Evolutionary conservation across 2,888 invertebrate species (phyloP).

Genomic region (Flexamia atlantica): DNA sequence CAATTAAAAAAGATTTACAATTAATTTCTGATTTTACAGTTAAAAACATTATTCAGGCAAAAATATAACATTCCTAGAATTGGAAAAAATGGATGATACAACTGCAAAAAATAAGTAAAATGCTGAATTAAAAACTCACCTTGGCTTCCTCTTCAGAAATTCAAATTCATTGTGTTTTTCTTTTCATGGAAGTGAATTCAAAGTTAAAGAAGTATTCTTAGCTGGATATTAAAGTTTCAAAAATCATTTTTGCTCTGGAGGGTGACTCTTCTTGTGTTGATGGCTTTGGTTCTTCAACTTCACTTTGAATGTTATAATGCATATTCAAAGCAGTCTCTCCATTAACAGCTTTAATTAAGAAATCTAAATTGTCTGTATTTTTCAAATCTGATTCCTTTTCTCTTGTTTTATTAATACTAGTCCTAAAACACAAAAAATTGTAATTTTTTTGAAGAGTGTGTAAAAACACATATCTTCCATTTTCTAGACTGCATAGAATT

Average conservation of each 20-base stretch:
- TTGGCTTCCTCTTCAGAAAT: neutral
- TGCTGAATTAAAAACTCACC: neutral
- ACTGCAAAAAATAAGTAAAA: too few species aligned
- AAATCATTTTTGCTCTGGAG: neutral
- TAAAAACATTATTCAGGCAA: too few species aligned
- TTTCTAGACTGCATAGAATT: too few species aligned
- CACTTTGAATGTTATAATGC: neutral
- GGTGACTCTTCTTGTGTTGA: neutral
- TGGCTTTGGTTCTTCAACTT: neutral
- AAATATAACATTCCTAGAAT: too few species aligned
- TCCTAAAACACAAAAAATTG: too few species aligned
- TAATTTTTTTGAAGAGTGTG: too few species aligned
- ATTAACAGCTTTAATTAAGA: constrained; percentile 18
- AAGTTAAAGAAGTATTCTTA: neutral
- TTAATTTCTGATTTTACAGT: too few species aligned
- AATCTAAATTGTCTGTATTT: constrained; percentile 6
- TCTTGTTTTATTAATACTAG: neutral
- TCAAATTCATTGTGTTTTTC: too few species aligned
- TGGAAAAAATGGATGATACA: too few species aligned
- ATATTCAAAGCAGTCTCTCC: constrained; percentile 12
- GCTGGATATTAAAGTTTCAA: constrained; percentile 28
- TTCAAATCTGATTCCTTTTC: neutral
- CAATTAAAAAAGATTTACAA: too few species aligned
- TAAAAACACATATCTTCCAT: too few species aligned
- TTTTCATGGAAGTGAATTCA: too few species aligned